These are phyloP conservation scores for Procambarus virginalis DNA, from an alignment of 1,140 invertebrate species.

Conservation along the genomic window DNA sequence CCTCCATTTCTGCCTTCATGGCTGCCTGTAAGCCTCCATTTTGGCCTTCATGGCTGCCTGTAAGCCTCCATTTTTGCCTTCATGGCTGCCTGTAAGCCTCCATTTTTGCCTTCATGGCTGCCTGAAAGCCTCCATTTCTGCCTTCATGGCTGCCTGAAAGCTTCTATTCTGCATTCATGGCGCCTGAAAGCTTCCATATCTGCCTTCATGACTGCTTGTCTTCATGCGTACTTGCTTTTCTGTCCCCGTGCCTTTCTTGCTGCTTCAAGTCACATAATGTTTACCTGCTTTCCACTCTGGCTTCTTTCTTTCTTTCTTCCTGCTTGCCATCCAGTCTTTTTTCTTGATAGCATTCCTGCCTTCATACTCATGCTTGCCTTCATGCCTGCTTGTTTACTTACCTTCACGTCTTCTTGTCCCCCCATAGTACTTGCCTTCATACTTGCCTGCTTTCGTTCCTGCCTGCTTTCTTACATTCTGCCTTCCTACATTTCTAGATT, in stretches of 20 bases:
- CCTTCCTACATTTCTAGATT: no score
- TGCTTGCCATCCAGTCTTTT: background rate
- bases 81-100: no score
- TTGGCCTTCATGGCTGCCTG: no score
- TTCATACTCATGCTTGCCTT: background rate
- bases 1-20: no score
- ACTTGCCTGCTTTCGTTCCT: background rate
- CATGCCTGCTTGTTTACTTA: background rate
- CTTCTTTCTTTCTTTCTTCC: background rate
- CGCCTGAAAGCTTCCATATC: background rate
- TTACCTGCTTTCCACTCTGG: background rate
- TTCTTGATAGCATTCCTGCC: background rate
- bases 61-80: no score
- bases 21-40: no score
- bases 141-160: background rate
- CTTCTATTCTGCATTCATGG: background rate
- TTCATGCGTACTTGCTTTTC: background rate
- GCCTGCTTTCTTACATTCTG: no score
- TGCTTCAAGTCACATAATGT: no score
- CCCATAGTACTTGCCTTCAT: background rate
- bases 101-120: no score
- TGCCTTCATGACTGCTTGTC: background rate
- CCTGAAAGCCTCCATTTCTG: no score
- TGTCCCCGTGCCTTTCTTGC: background rate
- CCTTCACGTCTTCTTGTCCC: background rate